Conservation (phyloP, 2,113 vertebrate species). For the Saccopteryx bilineata region DNA sequence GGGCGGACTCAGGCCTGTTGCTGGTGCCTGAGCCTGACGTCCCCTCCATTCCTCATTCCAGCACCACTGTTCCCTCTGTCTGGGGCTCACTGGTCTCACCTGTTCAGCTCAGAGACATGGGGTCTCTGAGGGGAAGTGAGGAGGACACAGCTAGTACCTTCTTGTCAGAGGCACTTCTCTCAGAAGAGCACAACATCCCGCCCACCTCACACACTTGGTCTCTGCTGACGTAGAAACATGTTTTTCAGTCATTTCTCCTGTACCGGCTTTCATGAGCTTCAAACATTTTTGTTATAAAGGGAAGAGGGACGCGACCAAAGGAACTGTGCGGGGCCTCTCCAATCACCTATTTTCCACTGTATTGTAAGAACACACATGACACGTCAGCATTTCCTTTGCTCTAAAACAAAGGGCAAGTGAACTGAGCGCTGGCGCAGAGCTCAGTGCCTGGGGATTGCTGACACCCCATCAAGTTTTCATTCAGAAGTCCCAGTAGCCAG, state of each 20-base stretch:
- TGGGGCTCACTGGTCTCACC: background rate
- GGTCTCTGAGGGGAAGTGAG: background rate
- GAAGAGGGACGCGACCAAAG: background rate
- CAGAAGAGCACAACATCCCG: background rate
- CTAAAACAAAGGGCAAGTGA: background rate
- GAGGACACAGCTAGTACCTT: background rate
- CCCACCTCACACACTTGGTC: background rate
- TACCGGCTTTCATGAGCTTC: background rate
- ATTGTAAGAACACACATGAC: background rate
- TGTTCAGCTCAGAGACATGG: rapidly evolving
- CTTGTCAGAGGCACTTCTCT: background rate
- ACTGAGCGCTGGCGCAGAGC: background rate
- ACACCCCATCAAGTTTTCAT: rapidly evolving
- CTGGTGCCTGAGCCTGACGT: rapidly evolving
- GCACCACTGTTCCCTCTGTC: too few relatives aligned
- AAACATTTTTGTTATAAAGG: background rate
- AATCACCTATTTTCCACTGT: background rate
- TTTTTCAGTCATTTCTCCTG: background rate
- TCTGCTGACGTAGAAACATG: background rate
- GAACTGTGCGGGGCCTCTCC: background rate
- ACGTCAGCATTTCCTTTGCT: background rate
- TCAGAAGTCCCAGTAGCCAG: rapidly evolving
- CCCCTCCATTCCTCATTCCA: too few relatives aligned
- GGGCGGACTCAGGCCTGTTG: background rate
- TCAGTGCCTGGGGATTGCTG: background rate